phyloP scores from a whole-genome alignment of 2,113 vertebrate species.

The Corapipo altera region DNA sequence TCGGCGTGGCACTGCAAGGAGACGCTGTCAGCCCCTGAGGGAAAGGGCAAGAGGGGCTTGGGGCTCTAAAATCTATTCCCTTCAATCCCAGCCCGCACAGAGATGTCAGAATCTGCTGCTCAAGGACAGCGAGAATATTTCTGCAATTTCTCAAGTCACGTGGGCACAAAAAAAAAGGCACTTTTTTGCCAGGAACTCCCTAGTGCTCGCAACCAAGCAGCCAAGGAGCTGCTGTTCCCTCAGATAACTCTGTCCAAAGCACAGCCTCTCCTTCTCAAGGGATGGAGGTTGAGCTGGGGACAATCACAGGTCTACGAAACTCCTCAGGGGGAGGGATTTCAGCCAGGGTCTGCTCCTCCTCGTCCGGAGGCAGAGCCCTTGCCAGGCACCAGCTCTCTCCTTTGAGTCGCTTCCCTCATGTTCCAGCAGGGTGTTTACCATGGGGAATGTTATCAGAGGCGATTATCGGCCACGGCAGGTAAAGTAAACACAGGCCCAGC shows the following conservation, averaged over 20 bases:
- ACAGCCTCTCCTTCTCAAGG: not conserved
- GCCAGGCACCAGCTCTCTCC: not conserved
- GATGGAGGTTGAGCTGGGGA: not conserved
- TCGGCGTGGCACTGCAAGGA: conserved; percentile 47
- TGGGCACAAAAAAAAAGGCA: not conserved
- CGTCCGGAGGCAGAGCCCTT: not conserved
- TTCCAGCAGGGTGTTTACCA: not conserved
- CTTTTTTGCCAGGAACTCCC: not conserved
- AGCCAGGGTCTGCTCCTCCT: not conserved
- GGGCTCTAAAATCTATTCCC: not conserved
- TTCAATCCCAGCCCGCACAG: not conserved
- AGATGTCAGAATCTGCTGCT: fast-evolving
- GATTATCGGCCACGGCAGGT: not conserved
- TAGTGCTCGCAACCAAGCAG: fast-evolving
- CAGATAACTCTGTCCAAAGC: not conserved
- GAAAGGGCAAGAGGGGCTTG: not conserved
- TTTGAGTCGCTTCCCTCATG: not conserved
- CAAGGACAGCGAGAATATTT: not conserved
- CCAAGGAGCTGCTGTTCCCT: not conserved
- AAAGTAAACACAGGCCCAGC: not conserved
- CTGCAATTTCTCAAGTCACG: not conserved
- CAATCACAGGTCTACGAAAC: not conserved
- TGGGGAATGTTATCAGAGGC: not conserved
- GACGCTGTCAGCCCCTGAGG: not conserved
- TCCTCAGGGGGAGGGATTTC: not conserved